Base-by-base conservation (phyloP, 1,140 invertebrate species). In the Heliconius congener region DNA sequence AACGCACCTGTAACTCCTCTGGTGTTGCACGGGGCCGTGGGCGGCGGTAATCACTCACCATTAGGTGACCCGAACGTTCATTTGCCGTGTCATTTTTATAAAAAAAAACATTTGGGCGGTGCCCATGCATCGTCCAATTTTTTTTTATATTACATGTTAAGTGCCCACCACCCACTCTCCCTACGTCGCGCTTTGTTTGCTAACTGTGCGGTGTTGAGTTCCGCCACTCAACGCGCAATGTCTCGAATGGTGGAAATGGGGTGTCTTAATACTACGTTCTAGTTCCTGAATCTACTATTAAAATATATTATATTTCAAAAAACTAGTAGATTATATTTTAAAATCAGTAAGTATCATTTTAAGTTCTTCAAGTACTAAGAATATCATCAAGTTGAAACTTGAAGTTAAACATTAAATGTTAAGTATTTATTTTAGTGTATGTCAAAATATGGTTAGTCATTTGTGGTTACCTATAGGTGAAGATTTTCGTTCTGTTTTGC, bases 401-500 rank as follows among this genome's bases (percentile, higher is more conserved):
- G 9, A 66, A 66, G n/a, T 57, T n/a, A 30, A 23, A 57, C 55
- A 23, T 57, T 8, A 57, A 23, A 66, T 66, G 30, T 66, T 66
- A 66, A 66, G 23, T 66, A 30, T 66, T 66, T 66, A 30, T 66
- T 66, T 66, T 27, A 13, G 60, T 30, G 23, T 66, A 30, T 66
- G 60, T 27, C 27, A 66, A 66, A 66, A 27, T 66, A 66, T 30
- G 60, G 60, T 13, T 9, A 27, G 9, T 11, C 60, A 30, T 66
- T 66, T 66, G 60, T 66, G 60, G 60, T 66, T 66, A 13, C 13
- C 23, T 27, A 27, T 27, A n/a, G 60, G 60, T 27, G 23, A 66
- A 66, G 23, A 66, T 60, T 60, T 23, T 27, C 60, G 60, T 66
- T 66, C 60, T 66, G 60, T 27, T 66, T 66, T 66, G 60, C 23